Evolutionary conservation across 64 coral and sea anemone species (phyloP).

Genomic region (Montipora efflorescens): DNA sequence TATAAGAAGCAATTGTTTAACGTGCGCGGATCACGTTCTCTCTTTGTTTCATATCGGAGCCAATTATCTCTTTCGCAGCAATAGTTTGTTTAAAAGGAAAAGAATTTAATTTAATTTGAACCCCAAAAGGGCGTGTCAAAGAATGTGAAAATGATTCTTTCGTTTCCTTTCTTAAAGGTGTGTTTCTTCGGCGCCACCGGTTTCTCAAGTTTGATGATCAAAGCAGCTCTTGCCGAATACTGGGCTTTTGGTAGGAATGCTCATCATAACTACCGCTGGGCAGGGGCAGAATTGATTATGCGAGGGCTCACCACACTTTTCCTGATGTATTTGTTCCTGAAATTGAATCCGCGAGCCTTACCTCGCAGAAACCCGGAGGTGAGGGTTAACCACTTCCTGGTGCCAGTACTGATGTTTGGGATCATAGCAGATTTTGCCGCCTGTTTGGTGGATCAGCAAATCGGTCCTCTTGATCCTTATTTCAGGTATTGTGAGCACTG

Average conservation of each 20-base stretch:
- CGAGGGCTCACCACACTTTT: constrained; percentile 60
- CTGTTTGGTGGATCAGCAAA: constrained; percentile 63
- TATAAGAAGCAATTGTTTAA: not conserved
- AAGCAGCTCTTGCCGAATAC: constrained; percentile 50
- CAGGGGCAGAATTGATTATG: constrained; percentile 14
- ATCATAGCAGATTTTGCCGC: constrained; percentile 54
- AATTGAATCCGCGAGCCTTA: constrained; percentile 30
- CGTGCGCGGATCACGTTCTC: no score
- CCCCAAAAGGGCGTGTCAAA: no score
- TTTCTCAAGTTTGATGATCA: constrained; percentile 64
- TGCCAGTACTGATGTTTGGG: constrained; percentile 68
- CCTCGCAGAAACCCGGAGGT: constrained; percentile 37
- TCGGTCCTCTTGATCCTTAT: constrained; percentile 40
- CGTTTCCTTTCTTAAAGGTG: constrained; percentile 12
- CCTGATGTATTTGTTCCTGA: constrained; percentile 71
- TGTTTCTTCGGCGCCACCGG: constrained; percentile 74
- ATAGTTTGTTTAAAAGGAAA: no score
- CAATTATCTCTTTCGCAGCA: no score
- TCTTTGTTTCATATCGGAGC: no score
- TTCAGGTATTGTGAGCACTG: constrained; percentile 22
- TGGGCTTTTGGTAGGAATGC: not conserved
- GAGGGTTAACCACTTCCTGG: constrained; percentile 65
- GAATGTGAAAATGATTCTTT: no score
- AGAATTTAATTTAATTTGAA: no score
- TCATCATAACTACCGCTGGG: constrained; percentile 47